Evolutionary conservation across 1,140 invertebrate species (phyloP), one percentile per base, ranked within the genome.

Genomic region (Aphelenchoides avenae): DNA sequence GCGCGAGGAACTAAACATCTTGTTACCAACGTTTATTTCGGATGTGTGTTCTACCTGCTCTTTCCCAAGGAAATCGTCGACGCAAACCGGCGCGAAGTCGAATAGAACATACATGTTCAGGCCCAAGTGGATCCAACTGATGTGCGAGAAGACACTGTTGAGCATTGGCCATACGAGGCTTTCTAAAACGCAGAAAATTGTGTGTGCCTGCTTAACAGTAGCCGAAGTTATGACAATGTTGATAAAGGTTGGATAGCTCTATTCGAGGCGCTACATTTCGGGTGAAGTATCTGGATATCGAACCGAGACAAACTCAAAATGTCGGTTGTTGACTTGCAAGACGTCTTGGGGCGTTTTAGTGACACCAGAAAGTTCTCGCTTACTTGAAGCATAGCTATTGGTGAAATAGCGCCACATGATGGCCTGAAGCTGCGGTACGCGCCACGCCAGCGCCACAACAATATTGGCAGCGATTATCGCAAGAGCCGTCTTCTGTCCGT

Each of bases 21-120:
- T 18, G 20, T 44, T 24, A 3, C 30, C 3, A 6, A 3, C 18
- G 3, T 57, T n/a, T 15, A 56, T 7, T 29, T 20, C 7, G 5
- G 51, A 60, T 31, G 30, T 5, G 52, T 49, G 31, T 42, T 7
- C 20, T 11, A 71, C 55, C 48, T 75, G 65, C 80, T 96, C 91
- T 73, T 85, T 87, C 18, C 91, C 91, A 64, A 94, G 31, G 22
- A 76, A 80, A 41, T 85, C 80, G n/a, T 83, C 70, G n/a, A 87
- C 83, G 43, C 85, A 71, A 70, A 80, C 70, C 33, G 68, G 69
- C 29, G 80, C 78, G 69, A 86, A 96, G 70, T 86, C 91, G 73
- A 90, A 86, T 20, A 96, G 79, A 20, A 93, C 91, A 81, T 89
- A 93, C 92, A 97, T 96, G 79, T 97, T 97, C 33, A 86, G 84